phyloP scores from a whole-genome alignment of 2,797 vertebrate species.

The Chelon auratus region DNA sequence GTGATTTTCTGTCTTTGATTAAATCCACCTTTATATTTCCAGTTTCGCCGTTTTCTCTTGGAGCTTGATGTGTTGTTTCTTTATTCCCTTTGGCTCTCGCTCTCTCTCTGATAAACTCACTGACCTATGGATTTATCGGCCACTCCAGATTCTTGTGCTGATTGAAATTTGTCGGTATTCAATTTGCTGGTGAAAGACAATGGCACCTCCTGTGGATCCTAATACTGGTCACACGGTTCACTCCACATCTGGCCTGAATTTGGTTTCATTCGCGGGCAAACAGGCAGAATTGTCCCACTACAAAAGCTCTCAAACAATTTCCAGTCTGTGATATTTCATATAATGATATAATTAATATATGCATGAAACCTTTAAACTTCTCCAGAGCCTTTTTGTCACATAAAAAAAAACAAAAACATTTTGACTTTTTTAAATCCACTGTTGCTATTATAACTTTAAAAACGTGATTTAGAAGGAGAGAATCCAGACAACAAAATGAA shows the following conservation, averaged over 20 bases:
- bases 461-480: background rate
- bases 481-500: background rate
- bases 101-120: constrained; percentile 2
- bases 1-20: too few relatives aligned
- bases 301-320: constrained; percentile 1
- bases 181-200: constrained; percentile 39
- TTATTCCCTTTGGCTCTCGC: background rate
- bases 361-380: too few relatives aligned
- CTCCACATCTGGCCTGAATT: constrained; percentile 64
- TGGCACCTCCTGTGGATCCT: constrained; percentile 47
- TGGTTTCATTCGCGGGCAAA: constrained; percentile 44
- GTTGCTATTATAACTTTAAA: too few relatives aligned
- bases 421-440: too few relatives aligned
- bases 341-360: too few relatives aligned
- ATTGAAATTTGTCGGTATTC: constrained; percentile 16
- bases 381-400: too few relatives aligned
- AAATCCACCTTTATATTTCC: too few relatives aligned
- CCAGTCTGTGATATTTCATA: too few relatives aligned
- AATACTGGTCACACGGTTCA: constrained; percentile 49
- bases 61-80: background rate
- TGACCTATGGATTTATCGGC: background rate
- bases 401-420: too few relatives aligned
- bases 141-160: constrained; percentile 4
- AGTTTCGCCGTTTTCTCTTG: too few relatives aligned
- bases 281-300: constrained; percentile 6